Evolutionary conservation across 2,888 invertebrate species (phyloP).

Genomic region (Globia sparganii): DNA sequence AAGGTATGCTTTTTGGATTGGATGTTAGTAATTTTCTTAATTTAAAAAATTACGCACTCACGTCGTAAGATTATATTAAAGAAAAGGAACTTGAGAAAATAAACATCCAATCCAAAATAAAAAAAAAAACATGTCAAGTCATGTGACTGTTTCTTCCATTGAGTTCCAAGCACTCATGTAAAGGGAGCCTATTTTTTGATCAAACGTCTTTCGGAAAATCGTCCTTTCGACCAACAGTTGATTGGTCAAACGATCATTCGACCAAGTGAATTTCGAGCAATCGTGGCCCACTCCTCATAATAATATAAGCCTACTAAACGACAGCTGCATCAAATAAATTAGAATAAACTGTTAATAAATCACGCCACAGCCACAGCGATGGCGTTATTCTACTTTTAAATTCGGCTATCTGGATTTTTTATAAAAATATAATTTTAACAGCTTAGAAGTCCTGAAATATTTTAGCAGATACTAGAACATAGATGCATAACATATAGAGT

Average conservation of each 20-base stretch:
- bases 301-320: background rate
- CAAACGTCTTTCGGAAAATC: background rate
- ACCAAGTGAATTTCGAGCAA: too few species aligned
- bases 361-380: background rate
- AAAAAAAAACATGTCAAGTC: background rate
- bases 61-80: background rate
- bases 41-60: background rate
- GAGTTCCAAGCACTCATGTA: background rate
- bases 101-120: background rate
- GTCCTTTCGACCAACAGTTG: background rate
- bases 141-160: background rate
- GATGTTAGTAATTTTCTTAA: background rate
- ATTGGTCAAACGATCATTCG: background rate
- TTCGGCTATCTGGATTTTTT: background rate
- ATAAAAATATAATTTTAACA: background rate
- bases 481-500: background rate
- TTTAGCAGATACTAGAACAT: background rate
- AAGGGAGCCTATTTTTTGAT: background rate
- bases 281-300: background rate
- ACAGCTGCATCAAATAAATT: background rate
- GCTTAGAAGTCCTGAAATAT: background rate
- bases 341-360: background rate
- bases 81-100: background rate
- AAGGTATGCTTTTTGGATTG: background rate
- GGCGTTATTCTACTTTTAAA: background rate